Evolutionary conservation across 2,113 vertebrate genomes (phyloP), one percentile per base, ranked within the genome.

Genomic region (Zapus hudsonius): DNA sequence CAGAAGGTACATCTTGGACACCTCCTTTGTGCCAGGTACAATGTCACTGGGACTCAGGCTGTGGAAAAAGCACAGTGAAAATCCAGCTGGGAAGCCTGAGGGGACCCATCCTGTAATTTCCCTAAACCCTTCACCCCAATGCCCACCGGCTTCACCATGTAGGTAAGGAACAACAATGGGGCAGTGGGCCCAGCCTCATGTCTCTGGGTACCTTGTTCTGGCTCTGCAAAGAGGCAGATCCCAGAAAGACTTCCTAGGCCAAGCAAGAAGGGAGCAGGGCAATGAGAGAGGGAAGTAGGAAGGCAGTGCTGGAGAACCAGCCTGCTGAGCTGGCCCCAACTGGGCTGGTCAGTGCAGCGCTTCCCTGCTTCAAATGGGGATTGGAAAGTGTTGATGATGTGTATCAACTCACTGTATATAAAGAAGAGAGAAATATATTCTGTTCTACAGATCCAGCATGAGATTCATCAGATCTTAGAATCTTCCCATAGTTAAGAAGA

Each of bases 191-290:
- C 63, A 78, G 63, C 47, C 29, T 87, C 36, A 25, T 2, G 19
- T 52, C 42, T 75, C 10, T 0, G 23, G 0, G 19, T 33, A 42
- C 75, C 25, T 0, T 17, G 2, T 5, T 16, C 19, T 78, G 25
- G 27, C 57, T 79, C 44, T 64, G 20, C 22, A 59, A 25, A 66
- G 47, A 52, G 33, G n/a, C 20, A 67, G 13, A 70, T n/a, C 36
- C 8, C 75, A 73, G 31, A n/a, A 22, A 9, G 38, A 31, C 3
- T 64, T 64, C 3, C 36, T 6, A 64, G 59, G 22, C 36, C 7
- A 64, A 70, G 57, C n/a, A 23, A 8, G 11, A 52, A 52, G 52
- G 52, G 52, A 52, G 52, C n/a, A n/a, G 25, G n/a, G 11, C 42
- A 22, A 5, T 33, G 22, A 74, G 29, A 11, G 1, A 83, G 36